Base-by-base conservation (phyloP, 2,113 vertebrate species). In the Poeciliopsis turrubarensis region DNA sequence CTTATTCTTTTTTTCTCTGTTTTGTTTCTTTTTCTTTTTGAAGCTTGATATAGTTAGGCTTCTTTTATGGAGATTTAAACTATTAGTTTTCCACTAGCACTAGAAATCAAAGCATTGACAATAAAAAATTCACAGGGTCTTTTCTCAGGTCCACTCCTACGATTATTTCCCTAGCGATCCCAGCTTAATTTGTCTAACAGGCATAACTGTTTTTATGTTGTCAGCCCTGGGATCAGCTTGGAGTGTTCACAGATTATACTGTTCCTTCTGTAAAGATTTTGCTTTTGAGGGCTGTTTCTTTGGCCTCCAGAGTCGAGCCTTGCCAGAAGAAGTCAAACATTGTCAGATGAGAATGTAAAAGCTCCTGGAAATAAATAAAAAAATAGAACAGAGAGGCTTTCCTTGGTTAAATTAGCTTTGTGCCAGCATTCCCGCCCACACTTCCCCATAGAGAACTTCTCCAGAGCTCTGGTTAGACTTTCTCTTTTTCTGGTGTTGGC, bases 391-490 rank as follows among this genome's bases (percentile, higher is more conserved):
- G 71, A 89, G 70, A 81, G 37, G 34, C 61, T 65, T 82, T 54
- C 75, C 64, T 79, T 74, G 80, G 75, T 84, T 67, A 83, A 79
- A 88, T 90, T 80, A 86, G 72, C 54, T 68, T 84, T 85, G 86
- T 86, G 86, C 87, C 90, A 81, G 69, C 69, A 70, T 67, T 39
- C 80, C 81, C 82, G 60, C 89, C 86, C 67, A 90, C 88, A 6
- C 47, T 1, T 5, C 27, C 84, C 87, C 72, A 73, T 62, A 72
- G 85, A 89, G 84, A 87, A 54, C 62, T 65, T 13, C 77, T 78
- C 72, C 73, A 83, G 75, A 86, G 74, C 47, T 75, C 73, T 63
- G 70, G 65, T 77, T 39, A 70, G 26, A 60, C 79, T 82, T 37
- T 44, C 65, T 81, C 22, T n/a, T 62, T 78, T 74, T 89, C 66